phyloP scores from a whole-genome alignment of 2,888 invertebrate species.

The Chloroclysta siterata region DNA sequence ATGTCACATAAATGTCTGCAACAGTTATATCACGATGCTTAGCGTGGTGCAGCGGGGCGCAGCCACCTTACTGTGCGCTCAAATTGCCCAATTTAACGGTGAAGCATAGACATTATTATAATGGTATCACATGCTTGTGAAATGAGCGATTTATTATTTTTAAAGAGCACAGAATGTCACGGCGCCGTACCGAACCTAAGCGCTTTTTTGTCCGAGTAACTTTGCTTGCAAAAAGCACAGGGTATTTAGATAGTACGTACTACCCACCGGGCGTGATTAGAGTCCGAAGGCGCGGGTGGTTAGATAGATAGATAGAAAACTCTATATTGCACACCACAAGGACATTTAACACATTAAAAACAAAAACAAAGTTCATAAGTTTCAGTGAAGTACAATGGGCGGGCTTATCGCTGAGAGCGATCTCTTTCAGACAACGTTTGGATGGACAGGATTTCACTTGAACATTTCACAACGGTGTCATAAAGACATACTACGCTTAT shows the following conservation, averaged over 20 bases:
- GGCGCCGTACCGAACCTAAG: neutral
- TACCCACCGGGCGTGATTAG: no score
- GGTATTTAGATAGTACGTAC: neutral
- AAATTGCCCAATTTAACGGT: constrained; percentile 83
- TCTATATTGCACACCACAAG: no score
- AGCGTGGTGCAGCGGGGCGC: constrained; percentile 58
- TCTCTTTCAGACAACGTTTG: no score
- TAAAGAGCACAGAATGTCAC: constrained; percentile 2
- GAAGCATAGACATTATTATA: constrained; percentile 45
- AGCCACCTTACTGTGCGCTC: constrained; percentile 70
- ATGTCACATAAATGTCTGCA: constrained; percentile 74
- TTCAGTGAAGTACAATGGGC: no score
- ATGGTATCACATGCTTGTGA: constrained; percentile 20
- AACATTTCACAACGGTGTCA: no score
- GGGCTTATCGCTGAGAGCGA: no score
- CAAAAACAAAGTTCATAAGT: no score
- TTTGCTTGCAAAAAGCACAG: neutral
- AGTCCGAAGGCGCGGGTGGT: no score
- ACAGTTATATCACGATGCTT: constrained; percentile 72
- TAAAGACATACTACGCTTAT: no score
- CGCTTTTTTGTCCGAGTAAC: neutral
- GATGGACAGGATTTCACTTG: no score
- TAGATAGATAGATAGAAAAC: no score
- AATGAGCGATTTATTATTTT: constrained; percentile 19
- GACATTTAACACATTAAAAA: no score